Evolutionary conservation across 92 coral and sea anemone genomes (phyloP), one percentile per base, ranked within the genome.

Genomic region (Porites evermanni): DNA sequence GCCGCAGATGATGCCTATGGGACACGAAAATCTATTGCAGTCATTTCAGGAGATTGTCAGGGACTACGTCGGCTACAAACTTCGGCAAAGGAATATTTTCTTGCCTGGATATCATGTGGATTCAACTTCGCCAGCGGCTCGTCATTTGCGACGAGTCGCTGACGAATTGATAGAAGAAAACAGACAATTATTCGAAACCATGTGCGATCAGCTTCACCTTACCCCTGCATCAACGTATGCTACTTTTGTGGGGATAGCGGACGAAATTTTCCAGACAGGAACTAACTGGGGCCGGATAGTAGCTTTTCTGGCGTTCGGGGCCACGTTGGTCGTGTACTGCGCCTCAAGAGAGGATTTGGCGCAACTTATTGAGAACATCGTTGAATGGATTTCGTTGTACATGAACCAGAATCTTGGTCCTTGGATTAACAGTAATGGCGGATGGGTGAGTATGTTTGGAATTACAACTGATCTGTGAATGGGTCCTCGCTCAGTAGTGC

Each of bases 271-370:
- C 80, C 98, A 93, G 80, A 93, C 92, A 63, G 99, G 99, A 12
- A 93, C 92, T 86, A 97, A 97, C 79, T 97, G 99, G 99, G 99
- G 99, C 2, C 93, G 99, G 53, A 91, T 97, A 79, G 99, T 97
- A n/a, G 99, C 99, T 20, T 97, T 97, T 82, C 79, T 97, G 47
- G 99, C 99, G 8, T 97, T 97, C 72, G 99, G 99, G 64, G 99
- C 98, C 10, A 94, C 98, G 53, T 74, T 97, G 75, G 90, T 97
- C 6, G 98, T 93, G 24, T 87, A 95, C 52, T 97, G 99, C 85
- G 96, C 95, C 0, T 93, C 88, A 61, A 95, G 93, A 74, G 93
- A 94, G 70, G 98, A 97, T 69, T 81, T 97, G n/a, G 88, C 77
- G 13, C 79, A 80, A 38, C 86, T 86, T 53, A 86, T 97, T 17